Evolutionary conservation across 1,140 invertebrate genomes (phyloP), one percentile per base, ranked within the genome.

Genomic region (Tribolium castaneum): DNA sequence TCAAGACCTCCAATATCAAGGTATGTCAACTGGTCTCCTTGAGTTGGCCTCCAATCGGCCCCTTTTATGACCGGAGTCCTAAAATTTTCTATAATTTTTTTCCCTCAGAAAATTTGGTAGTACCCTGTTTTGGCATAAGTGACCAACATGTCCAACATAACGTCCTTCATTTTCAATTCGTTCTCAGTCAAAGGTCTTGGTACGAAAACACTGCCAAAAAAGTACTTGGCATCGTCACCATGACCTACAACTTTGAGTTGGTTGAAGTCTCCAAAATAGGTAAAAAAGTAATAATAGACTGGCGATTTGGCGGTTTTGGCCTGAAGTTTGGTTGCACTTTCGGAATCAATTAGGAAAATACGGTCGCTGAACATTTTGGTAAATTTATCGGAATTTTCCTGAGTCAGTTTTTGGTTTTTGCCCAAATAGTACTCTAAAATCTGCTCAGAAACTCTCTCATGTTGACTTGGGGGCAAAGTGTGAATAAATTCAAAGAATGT

Each of bases 401-500:
- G n/a, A 1, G 34, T 52, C 6, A 74, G 12, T 3, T 12, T 72
- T 10, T 72, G 70, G 16, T 19, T 34, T 70, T 72, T 14, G 2
- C 22, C 50, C 7, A 50, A 72, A 19, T 72, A 72, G 13, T 50
- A 72, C 5, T 75, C 12, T 1, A 10, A 91, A 49, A 92, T 90
- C 80, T 89, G 87, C 9, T 81, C 81, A 0, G 89, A 87, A 1
- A 25, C 85, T 83, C 0, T 80, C 66, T 3, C 90, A 87, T 13
- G 85, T 83, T 5, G 86, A 81, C 12, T 84, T 79, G 1, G 1
- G 0, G 89, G 87, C 6, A 92, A 77, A 0, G 91, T 92, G 78
- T 91, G 88, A 77, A 92, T 91, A 80, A 88, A 92, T 79, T 92
- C 91, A 6, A 92, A 88, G 3, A 91, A 86, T 79, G 88, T 82